A percentile compares a stretch with the other conserved stretches of the same genome.
These are phyloP conservation scores for Eciton burchellii DNA, from an alignment of 1,140 invertebrate genomes.

Conservation along the genomic window DNA sequence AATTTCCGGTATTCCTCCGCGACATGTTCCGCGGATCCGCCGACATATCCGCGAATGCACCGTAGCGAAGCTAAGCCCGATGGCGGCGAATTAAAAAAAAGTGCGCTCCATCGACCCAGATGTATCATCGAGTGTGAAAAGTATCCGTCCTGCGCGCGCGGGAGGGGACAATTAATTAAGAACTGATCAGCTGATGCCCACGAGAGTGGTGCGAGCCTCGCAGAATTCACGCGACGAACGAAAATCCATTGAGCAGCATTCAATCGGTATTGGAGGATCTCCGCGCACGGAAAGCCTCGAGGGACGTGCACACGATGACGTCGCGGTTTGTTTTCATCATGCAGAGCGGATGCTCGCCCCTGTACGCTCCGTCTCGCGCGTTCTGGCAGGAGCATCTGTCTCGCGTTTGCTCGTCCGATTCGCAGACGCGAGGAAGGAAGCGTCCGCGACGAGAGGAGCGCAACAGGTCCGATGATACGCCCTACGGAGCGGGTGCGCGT, in stretches of 20 bases:
- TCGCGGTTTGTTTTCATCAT: neutral
- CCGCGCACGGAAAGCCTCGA: neutral
- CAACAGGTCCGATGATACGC: slow-evolving; percentile 66
- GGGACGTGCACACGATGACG: neutral
- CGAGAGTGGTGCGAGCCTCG: neutral
- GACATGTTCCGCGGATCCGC: neutral
- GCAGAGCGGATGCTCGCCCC: slow-evolving; percentile 14
- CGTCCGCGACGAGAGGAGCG: slow-evolving; percentile 40
- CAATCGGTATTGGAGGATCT: neutral
- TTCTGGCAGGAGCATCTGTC: slow-evolving; percentile 29
- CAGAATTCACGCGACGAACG: neutral
- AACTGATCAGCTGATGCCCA: slow-evolving; percentile 3
- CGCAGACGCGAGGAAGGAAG: slow-evolving; percentile 25
- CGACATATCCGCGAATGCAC: no score
- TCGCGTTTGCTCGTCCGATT: slow-evolving; percentile 35
- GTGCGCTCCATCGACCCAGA: slow-evolving; percentile 62
- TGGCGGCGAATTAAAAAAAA: slow-evolving; percentile 51
- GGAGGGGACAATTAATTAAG: slow-evolving; percentile 66
- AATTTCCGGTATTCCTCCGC: slow-evolving; percentile 13
- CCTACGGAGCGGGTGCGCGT: slow-evolving; percentile 25
- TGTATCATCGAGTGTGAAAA: slow-evolving; percentile 67
- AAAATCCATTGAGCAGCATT: neutral
- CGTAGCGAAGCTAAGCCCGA: slow-evolving; percentile 40
- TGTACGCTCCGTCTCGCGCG: slow-evolving; percentile 28
- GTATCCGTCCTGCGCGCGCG: slow-evolving; percentile 43